Evolutionary conservation across 1,140 invertebrate species (phyloP).

Genomic region (Bombus superbus): DNA sequence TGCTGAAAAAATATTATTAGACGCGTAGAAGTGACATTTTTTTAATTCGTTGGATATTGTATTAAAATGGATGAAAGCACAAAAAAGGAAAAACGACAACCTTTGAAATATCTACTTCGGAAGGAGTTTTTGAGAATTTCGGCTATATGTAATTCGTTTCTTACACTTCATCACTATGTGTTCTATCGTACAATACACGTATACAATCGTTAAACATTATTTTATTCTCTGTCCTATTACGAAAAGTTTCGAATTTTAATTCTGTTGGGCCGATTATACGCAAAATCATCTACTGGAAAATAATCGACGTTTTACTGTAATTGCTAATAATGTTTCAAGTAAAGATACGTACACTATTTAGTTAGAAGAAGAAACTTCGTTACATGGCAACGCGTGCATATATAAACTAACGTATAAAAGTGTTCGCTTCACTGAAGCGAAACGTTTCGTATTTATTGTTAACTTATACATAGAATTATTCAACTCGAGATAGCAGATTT

Average conservation of each 20-base stretch:
- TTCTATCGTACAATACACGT: neutral
- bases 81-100: neutral
- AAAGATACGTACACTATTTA: neutral
- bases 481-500: neutral
- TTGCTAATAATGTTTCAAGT: neutral
- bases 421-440: constrained; percentile 34
- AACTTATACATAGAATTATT: neutral
- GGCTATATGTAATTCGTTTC: neutral
- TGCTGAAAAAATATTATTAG: too few relatives aligned
- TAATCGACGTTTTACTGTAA: neutral
- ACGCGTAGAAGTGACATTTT: neutral
- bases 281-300: neutral
- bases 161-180: neutral
- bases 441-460: constrained; percentile 10
- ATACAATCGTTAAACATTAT: neutral
- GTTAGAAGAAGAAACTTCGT: neutral
- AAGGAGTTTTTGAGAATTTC: neutral
- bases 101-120: neutral
- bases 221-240: neutral
- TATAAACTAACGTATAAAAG: constrained; percentile 12
- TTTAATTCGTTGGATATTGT: neutral
- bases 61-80: neutral
- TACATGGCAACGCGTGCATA: constrained; percentile 22
- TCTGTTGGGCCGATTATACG: neutral
- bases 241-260: neutral